phyloP scores from a whole-genome alignment of 1,140 invertebrate species.

The Apocrypta bakeri region DNA sequence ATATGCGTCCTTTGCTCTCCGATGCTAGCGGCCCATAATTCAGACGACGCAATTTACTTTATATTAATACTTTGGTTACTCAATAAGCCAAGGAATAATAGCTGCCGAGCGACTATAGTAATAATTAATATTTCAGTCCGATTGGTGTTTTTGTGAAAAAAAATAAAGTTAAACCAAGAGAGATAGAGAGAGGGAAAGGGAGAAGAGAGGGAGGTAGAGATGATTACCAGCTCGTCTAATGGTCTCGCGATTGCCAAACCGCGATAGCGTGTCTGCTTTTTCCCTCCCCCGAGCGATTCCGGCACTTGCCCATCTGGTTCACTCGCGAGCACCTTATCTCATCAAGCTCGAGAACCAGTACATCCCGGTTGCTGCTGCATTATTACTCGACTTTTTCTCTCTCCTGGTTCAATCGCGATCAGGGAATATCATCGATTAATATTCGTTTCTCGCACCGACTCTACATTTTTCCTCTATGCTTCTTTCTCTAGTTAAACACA shows the following conservation, averaged over 20 bases:
- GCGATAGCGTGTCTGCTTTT: not conserved
- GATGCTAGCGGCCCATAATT: not conserved
- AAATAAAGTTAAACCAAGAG: not conserved
- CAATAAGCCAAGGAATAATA: not conserved
- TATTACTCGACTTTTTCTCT: not conserved
- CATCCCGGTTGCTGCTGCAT: not conserved
- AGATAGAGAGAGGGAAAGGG: not conserved
- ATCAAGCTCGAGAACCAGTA: not conserved
- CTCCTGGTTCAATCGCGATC: not conserved
- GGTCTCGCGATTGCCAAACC: constrained; percentile 7
- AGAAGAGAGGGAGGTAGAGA: too few relatives aligned
- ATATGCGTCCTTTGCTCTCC: not conserved
- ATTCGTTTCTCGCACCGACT: not conserved
- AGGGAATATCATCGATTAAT: constrained; percentile 19
- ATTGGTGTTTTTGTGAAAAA: not conserved
- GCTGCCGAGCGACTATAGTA: not conserved
- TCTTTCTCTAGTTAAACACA: not conserved
- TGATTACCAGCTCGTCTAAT: constrained; percentile 12
- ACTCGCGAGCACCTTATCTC: constrained; percentile 9
- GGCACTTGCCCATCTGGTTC: constrained; percentile 27
- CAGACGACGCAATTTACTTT: not conserved
- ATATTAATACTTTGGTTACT: not conserved
- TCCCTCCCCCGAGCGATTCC: constrained; percentile 14
- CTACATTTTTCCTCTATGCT: not conserved
- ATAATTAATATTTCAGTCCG: not conserved